phyloP scores from a whole-genome alignment of 2,888 invertebrate genomes.

The Pteria penguin region DNA sequence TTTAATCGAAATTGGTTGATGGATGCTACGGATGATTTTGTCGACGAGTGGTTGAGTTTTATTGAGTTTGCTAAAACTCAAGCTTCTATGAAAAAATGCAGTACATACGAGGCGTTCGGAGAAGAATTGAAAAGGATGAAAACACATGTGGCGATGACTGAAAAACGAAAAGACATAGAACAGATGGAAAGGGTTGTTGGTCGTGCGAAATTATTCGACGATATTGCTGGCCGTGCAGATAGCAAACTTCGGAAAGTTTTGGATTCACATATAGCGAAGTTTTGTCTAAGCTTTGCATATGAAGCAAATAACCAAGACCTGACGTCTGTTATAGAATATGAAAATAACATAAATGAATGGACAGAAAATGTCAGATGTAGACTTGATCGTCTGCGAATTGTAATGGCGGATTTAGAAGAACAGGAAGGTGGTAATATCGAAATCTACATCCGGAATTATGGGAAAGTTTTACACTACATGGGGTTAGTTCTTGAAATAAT shows the following conservation, averaged over 20 bases:
- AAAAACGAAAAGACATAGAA: slow-evolving; percentile 36
- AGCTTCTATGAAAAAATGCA: slow-evolving; percentile 37
- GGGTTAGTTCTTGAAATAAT: slow-evolving; percentile 60
- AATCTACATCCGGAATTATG: slow-evolving; percentile 63
- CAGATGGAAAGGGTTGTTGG: slow-evolving; percentile 50
- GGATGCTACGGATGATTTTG: slow-evolving; percentile 51
- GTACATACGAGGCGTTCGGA: slow-evolving; percentile 42
- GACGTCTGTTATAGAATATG: slow-evolving; percentile 63
- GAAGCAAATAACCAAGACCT: slow-evolving; percentile 56
- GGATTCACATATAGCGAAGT: slow-evolving; percentile 54
- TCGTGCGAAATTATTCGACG: slow-evolving; percentile 48
- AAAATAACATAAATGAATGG: slow-evolving; percentile 69
- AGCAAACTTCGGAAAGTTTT: slow-evolving; percentile 45
- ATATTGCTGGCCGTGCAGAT: slow-evolving; percentile 33
- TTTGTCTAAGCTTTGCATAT: slow-evolving; percentile 69
- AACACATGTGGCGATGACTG: slow-evolving; percentile 45
- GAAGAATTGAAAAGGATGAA: slow-evolving; percentile 43
- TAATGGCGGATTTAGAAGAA: slow-evolving; percentile 45
- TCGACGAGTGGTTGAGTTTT: slow-evolving; percentile 54
- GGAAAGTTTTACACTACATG: slow-evolving; percentile 66
- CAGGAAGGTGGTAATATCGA: slow-evolving; percentile 46
- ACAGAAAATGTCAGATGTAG: slow-evolving; percentile 50
- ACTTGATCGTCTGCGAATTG: slow-evolving; percentile 50
- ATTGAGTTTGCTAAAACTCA: slow-evolving; percentile 42
- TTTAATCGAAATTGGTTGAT: slow-evolving; percentile 60